A percentile compares a stretch with the other conserved stretches of the same genome.
phyloP scores from a whole-genome alignment of 2,113 vertebrate genomes.

The Odobenus rosmarus region DNA sequence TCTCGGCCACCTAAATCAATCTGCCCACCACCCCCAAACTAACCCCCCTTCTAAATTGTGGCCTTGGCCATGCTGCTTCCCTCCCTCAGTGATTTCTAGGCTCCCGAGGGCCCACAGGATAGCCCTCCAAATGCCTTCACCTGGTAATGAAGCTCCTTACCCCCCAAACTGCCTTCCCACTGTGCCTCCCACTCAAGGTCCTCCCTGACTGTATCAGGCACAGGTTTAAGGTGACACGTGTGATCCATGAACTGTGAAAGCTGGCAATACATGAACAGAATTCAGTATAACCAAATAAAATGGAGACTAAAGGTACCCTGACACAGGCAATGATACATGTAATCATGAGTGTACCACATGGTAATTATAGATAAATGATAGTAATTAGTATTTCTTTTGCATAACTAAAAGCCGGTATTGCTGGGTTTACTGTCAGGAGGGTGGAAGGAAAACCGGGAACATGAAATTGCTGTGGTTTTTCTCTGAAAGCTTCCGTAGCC shows the following conservation, averaged over 20 bases:
- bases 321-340: background rate
- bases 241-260: background rate
- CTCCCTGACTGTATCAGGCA: background rate
- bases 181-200: background rate
- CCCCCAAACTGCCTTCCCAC: background rate
- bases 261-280: conserved; percentile 3
- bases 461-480: background rate
- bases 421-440: conserved; percentile 25
- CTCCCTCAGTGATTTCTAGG: background rate
- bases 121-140: background rate
- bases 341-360: conserved; percentile 18
- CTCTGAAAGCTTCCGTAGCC: background rate
- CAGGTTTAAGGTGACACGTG: background rate
- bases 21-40: background rate
- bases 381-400: conserved; percentile 65
- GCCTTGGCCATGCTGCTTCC: background rate
- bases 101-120: background rate
- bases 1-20: background rate
- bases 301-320: background rate
- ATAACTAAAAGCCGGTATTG: background rate
- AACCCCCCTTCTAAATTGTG: background rate
- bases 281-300: conserved; percentile 2
- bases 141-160: background rate
- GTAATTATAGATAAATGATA: conserved; percentile 61
- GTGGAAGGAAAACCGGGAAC: background rate